Conservation (phyloP, 2,113 vertebrate species). For the Riparia riparia region DNA sequence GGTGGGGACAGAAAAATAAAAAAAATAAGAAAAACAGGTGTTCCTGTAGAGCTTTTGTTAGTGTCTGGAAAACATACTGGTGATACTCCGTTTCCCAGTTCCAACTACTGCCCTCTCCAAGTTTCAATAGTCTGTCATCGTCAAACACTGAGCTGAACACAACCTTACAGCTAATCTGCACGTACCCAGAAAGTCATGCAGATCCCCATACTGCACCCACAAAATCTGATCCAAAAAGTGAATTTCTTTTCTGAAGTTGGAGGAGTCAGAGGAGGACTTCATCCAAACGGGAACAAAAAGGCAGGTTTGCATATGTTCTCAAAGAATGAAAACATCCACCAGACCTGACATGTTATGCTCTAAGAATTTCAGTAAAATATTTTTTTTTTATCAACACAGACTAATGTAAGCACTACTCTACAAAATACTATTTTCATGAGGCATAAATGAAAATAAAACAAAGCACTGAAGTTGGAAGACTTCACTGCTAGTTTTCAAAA, state of each 20-base stretch:
- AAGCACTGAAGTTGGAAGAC: not conserved
- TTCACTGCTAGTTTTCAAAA: not conserved
- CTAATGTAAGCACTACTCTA: not conserved
- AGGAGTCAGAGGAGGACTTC: not conserved
- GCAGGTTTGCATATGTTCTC: not conserved
- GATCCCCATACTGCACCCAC: not conserved
- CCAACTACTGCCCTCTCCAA: not conserved
- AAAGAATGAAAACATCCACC: not conserved
- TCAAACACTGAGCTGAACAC: not conserved
- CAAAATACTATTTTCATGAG: not conserved
- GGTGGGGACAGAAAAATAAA: constrained; percentile 8
- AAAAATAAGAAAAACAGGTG: constrained; percentile 48
- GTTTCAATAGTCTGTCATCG: not conserved
- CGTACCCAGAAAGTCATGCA: not conserved
- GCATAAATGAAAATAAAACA: not conserved
- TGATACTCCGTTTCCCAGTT: not conserved
- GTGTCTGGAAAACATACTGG: not conserved
- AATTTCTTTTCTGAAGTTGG: not conserved
- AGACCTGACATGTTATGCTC: not conserved
- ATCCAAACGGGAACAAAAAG: not conserved
- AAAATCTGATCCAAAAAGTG: not conserved
- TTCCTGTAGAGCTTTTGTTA: constrained; percentile 4
- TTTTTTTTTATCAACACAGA: not conserved
- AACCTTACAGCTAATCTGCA: not conserved
- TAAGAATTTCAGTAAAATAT: not conserved